Evolutionary conservation across 2,113 vertebrate genomes (phyloP).

Genomic region (Scomber scombrus): DNA sequence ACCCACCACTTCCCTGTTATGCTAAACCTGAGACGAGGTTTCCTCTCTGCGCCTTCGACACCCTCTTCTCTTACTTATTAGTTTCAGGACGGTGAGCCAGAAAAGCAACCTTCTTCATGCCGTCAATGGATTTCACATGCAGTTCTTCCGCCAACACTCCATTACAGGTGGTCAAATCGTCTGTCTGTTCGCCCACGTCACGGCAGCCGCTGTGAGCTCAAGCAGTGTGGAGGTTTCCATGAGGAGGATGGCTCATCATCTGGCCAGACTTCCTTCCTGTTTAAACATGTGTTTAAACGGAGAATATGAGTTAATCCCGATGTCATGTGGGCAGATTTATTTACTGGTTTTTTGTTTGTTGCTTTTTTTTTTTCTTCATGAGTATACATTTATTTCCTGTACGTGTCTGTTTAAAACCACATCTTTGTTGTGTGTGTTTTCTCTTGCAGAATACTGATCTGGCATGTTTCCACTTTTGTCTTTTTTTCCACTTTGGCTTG

Average conservation of each 20-base stretch:
- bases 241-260: slow-evolving; percentile 38
- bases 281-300: slow-evolving; percentile 21
- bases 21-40: slow-evolving; percentile 32
- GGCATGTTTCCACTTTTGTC: no score
- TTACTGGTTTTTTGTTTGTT: background rate
- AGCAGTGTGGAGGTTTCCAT: slow-evolving; percentile 52
- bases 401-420: no score
- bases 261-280: slow-evolving; percentile 40
- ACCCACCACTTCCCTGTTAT: slow-evolving; percentile 28
- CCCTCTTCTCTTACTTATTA: slow-evolving; percentile 39
- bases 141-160: slow-evolving; percentile 57
- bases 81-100: slow-evolving; percentile 36
- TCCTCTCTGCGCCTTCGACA: slow-evolving; percentile 36
- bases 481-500: no score
- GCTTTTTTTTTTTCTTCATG: no score
- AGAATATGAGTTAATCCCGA: background rate
- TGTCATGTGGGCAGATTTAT: background rate
- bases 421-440: background rate
- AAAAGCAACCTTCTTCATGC: slow-evolving; percentile 29
- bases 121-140: slow-evolving; percentile 56
- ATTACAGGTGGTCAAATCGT: slow-evolving; percentile 60
- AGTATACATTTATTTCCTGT: background rate
- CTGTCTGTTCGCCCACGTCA: slow-evolving; percentile 55
- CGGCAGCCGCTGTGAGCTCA: slow-evolving; percentile 22
- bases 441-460: no score